phyloP scores from a whole-genome alignment of 2,888 invertebrate genomes.

The Acrobasis consociella region DNA sequence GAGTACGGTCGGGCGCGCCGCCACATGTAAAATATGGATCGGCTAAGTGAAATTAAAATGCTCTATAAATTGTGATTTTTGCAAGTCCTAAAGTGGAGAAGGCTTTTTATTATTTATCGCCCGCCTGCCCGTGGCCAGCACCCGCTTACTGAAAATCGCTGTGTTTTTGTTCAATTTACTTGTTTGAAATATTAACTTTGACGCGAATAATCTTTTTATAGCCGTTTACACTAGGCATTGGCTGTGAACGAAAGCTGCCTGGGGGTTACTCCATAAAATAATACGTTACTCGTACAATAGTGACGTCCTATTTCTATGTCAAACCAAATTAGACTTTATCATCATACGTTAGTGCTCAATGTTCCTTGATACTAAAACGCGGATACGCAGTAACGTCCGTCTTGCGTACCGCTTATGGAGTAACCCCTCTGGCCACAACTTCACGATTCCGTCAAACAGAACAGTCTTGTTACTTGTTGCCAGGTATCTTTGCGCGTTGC shows the following conservation, averaged over 20 bases:
- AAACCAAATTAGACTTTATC: too few species aligned
- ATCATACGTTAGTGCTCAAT: too few species aligned
- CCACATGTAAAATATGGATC: slow-evolving; percentile 83
- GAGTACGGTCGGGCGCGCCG: slow-evolving; percentile 73
- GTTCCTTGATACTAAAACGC: too few species aligned
- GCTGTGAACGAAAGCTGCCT: neutral
- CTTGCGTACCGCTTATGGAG: too few species aligned
- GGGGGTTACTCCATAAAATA: too few species aligned
- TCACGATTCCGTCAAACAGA: too few species aligned
- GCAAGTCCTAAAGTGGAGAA: slow-evolving; percentile 83
- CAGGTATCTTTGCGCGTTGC: too few species aligned
- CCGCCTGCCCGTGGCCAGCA: slow-evolving; percentile 67
- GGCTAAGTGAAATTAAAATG: slow-evolving; percentile 83
- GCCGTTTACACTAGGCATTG: slow-evolving; percentile 34
- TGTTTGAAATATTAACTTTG: slow-evolving; percentile 71
- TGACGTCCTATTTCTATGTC: too few species aligned
- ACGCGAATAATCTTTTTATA: slow-evolving; percentile 51
- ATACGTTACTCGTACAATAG: too few species aligned
- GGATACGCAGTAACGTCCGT: too few species aligned
- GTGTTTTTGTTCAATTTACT: slow-evolving; percentile 79
- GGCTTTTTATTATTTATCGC: slow-evolving; percentile 82
- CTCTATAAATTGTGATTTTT: slow-evolving; percentile 83
- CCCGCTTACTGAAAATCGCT: slow-evolving; percentile 75
- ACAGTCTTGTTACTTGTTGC: too few species aligned
- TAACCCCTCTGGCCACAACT: too few species aligned